Conservation (phyloP, 2,888 invertebrate species). For the Ochropacha duplaris region DNA sequence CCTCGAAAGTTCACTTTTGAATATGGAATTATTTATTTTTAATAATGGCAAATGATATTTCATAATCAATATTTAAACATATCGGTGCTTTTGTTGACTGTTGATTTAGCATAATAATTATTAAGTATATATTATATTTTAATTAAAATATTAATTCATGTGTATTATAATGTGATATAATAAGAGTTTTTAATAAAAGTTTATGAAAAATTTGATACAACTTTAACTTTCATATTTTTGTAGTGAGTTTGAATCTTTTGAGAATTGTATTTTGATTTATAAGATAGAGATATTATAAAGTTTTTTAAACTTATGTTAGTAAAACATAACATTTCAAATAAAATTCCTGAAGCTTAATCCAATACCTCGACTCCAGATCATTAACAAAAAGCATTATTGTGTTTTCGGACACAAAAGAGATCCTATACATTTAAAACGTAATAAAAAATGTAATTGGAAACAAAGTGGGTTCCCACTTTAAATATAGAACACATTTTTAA, state of each 20-base stretch:
- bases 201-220: constrained; percentile 19
- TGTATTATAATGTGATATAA: constrained; percentile 61
- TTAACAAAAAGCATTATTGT: constrained; percentile 12
- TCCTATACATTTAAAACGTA: neutral
- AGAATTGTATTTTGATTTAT: no score
- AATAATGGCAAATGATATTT: constrained; percentile 19
- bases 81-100: constrained; percentile 74
- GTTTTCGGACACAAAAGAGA: neutral
- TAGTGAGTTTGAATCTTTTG: constrained; percentile 1
- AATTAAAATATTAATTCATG: constrained; percentile 31
- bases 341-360: no score
- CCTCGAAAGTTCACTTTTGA: no score
- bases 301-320: neutral
- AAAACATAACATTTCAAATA: neutral
- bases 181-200: constrained; percentile 58
- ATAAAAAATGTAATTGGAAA: neutral
- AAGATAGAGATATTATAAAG: neutral
- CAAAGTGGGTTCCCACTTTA: neutral
- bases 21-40: constrained; percentile 11
- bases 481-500: constrained; percentile 15
- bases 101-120: constrained; percentile 47
- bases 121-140: constrained; percentile 32
- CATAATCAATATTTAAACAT: constrained; percentile 48
- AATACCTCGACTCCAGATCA: neutral
- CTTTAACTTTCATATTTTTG: constrained; percentile 6